Conservation (phyloP, 2,888 invertebrate genomes). For the Gisinianus flammeolus region DNA sequence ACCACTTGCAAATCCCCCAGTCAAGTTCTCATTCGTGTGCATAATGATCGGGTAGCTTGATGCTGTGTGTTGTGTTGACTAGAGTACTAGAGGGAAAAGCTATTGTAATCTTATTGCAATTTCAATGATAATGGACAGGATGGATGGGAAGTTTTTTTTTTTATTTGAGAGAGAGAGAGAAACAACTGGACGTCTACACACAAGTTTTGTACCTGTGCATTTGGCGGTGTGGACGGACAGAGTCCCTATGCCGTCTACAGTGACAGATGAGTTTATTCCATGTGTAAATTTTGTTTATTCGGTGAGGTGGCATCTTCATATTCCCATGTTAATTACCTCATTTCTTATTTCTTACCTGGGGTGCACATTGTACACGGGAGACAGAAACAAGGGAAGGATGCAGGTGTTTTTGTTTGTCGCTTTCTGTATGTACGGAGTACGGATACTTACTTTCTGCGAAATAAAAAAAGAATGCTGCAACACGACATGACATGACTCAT, state of each 20-base stretch:
- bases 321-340: not conserved
- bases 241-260: conserved; percentile 23
- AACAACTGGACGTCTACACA: no score
- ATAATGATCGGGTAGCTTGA: not conserved
- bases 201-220: no score
- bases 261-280: conserved; percentile 28
- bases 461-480: not conserved
- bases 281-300: conserved; percentile 6
- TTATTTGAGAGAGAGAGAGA: no score
- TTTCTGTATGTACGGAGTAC: not conserved
- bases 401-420: not conserved
- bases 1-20: no score
- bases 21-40: not conserved
- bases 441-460: not conserved
- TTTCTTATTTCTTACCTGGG: no score
- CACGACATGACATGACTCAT: not conserved
- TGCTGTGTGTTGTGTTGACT: not conserved
- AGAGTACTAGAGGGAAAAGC: not conserved
- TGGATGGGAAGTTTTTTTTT: no score
- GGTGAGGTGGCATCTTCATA: not conserved
- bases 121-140: no score
- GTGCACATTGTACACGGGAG: no score
- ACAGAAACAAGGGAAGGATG: not conserved
- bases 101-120: no score
- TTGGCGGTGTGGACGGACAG: not conserved